phyloP scores from a whole-genome alignment of 2,888 invertebrate genomes.

The Cantharis rustica region DNA sequence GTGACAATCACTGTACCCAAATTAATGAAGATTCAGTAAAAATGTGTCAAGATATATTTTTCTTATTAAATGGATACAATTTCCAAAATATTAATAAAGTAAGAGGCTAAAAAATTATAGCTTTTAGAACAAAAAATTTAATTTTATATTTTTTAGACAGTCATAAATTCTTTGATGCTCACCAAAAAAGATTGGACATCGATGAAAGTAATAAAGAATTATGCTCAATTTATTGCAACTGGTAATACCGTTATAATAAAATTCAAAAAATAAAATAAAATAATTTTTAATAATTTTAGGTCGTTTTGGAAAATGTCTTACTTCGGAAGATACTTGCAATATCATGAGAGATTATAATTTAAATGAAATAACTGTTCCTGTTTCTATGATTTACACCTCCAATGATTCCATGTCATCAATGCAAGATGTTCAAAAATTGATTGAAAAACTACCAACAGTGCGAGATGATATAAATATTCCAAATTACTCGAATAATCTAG shows the following conservation, averaged over 20 bases:
- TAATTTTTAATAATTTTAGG: slow-evolving; percentile 26
- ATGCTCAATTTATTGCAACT: not conserved
- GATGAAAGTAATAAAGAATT: not conserved
- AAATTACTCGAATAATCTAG: slow-evolving; percentile 64
- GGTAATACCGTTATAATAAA: not conserved
- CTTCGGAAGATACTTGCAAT: slow-evolving; percentile 55
- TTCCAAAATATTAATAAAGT: slow-evolving; percentile 62
- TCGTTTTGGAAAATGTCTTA: slow-evolving; percentile 51
- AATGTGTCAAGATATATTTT: slow-evolving; percentile 69
- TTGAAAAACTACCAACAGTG: slow-evolving; percentile 50
- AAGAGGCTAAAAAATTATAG: slow-evolving; percentile 33
- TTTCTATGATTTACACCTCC: slow-evolving; percentile 60
- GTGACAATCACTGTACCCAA: slow-evolving; percentile 44
- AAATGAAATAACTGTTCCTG: slow-evolving; percentile 55
- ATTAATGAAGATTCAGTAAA: slow-evolving; percentile 19
- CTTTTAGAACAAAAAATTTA: not conserved
- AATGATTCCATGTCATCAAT: slow-evolving; percentile 60
- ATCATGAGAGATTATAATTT: slow-evolving; percentile 57
- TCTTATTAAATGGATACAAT: slow-evolving; percentile 68
- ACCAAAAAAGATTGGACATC: slow-evolving; percentile 44
- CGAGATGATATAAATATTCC: slow-evolving; percentile 52
- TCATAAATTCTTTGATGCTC: slow-evolving; percentile 41
- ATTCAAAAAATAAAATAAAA: not conserved
- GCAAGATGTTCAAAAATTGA: slow-evolving; percentile 56
- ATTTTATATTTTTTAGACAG: slow-evolving; percentile 30